Percentiles rank a stretch among this genome's conserved stretches.
These are phyloP conservation scores for Atta texana DNA, from an alignment of 1,140 invertebrate genomes.

Conservation along the genomic window DNA sequence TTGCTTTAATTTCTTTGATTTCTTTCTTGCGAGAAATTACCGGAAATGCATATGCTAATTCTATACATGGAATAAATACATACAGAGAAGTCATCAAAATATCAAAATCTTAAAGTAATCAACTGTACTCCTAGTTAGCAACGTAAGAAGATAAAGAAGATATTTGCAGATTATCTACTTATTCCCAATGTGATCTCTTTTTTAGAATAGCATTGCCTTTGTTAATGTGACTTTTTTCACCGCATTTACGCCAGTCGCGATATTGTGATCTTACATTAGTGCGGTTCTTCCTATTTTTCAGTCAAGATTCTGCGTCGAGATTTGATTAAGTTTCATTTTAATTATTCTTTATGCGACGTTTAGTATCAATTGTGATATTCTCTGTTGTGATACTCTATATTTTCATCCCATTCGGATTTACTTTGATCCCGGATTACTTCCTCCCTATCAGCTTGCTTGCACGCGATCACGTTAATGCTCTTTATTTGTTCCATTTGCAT, in stretches of 20 bases:
- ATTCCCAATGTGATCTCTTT: not conserved
- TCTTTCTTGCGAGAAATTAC: not conserved
- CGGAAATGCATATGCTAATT: not conserved
- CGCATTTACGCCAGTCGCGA: not conserved
- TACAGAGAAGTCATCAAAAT: not conserved
- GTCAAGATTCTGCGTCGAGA: not conserved
- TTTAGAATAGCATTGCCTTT: not conserved
- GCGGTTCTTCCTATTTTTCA: conserved; percentile 14
- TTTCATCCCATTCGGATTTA: not conserved
- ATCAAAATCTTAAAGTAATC: not conserved
- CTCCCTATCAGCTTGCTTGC: conserved; percentile 2
- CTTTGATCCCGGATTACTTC: conserved; percentile 44
- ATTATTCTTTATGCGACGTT: conserved; percentile 26
- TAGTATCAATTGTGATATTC: conserved; percentile 28
- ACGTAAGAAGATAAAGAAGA: not conserved
- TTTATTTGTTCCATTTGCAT: conserved; percentile 52
- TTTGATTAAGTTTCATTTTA: not conserved
- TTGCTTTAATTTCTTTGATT: not conserved
- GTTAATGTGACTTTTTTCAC: conserved; percentile 17
- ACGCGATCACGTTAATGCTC: conserved; percentile 52
- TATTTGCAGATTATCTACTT: conserved; percentile 8
- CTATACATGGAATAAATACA: not conserved
- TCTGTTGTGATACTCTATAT: not conserved
- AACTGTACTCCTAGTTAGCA: not conserved
- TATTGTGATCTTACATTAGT: not conserved